Percentiles rank a stretch among this genome's conserved stretches.
These are phyloP conservation scores for Spea hammondii DNA, from an alignment of 2,797 vertebrate species.

Conservation along the genomic window DNA sequence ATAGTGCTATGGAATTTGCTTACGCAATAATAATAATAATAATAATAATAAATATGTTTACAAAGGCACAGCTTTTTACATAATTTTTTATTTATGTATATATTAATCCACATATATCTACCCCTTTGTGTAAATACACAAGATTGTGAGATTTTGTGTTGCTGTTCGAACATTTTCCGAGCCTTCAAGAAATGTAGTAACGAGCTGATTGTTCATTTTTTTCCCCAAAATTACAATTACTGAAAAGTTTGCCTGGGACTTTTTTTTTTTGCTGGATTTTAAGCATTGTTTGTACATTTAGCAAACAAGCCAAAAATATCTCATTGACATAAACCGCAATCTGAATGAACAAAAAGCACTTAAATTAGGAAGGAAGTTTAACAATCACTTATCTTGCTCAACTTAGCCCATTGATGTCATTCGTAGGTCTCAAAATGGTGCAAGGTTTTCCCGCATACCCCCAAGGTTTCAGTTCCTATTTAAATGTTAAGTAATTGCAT, in stretches of 20 bases:
- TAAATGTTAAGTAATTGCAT: slow-evolving; percentile 20
- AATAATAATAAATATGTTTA: too few species aligned
- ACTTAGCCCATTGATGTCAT: slow-evolving; percentile 57
- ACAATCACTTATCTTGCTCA: slow-evolving; percentile 60
- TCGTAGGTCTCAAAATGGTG: slow-evolving; percentile 27
- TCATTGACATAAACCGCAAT: slow-evolving; percentile 10
- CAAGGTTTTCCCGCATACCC: slow-evolving; percentile 24
- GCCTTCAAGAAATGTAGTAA: too few species aligned
- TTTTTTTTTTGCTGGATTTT: neutral
- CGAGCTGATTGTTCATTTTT: too few species aligned
- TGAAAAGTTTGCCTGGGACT: neutral
- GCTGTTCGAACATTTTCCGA: too few species aligned
- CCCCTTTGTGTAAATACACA: too few species aligned
- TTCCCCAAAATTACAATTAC: neutral
- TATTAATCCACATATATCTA: too few species aligned
- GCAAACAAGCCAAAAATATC: slow-evolving; percentile 20
- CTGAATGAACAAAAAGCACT: slow-evolving; percentile 33
- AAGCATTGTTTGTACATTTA: slow-evolving; percentile 12
- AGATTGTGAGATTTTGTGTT: too few species aligned
- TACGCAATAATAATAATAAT: too few species aligned
- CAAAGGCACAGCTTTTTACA: too few species aligned
- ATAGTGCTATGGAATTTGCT: too few species aligned
- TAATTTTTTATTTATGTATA: too few species aligned
- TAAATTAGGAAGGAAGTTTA: slow-evolving; percentile 62
- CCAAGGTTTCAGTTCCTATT: slow-evolving; percentile 32